Percentiles rank a stretch among this genome's conserved stretches.
These are phyloP conservation scores for Sarcophaga rosellei DNA, from an alignment of 2,888 invertebrate genomes.

Conservation along the genomic window DNA sequence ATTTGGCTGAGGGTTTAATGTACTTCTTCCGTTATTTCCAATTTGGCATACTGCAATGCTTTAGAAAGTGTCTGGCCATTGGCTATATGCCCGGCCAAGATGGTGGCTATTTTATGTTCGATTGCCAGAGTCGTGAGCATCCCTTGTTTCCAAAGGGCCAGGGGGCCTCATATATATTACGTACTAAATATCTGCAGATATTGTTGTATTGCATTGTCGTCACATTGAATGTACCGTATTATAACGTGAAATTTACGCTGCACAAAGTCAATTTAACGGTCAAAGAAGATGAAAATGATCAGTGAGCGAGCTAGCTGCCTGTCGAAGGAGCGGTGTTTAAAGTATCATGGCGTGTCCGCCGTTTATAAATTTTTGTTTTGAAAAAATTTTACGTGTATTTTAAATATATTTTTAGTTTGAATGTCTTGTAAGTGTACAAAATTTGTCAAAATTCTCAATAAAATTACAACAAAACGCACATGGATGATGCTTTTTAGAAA, in stretches of 20 bases:
- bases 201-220: slow-evolving; percentile 85
- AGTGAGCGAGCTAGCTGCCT: slow-evolving; percentile 62
- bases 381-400: not conserved
- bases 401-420: slow-evolving; percentile 14
- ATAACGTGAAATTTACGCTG: slow-evolving; percentile 83
- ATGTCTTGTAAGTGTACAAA: slow-evolving; percentile 1
- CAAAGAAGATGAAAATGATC: slow-evolving; percentile 71
- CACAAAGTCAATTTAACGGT: slow-evolving; percentile 78
- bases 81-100: slow-evolving; percentile 80
- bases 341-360: too few relatives aligned
- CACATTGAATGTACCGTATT: slow-evolving; percentile 83
- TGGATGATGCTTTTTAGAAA: too few relatives aligned
- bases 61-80: slow-evolving; percentile 83
- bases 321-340: too few relatives aligned
- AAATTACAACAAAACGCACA: not conserved
- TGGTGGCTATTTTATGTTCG: slow-evolving; percentile 86
- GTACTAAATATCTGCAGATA: slow-evolving; percentile 84
- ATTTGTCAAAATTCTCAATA: not conserved
- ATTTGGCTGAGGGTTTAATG: slow-evolving; percentile 84
- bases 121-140: slow-evolving; percentile 84
- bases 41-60: slow-evolving; percentile 83
- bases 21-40: slow-evolving; percentile 83
- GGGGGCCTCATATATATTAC: slow-evolving; percentile 84
- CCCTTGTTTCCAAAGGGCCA: slow-evolving; percentile 84
- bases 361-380: too few relatives aligned